Base-by-base conservation (phyloP, 2,888 invertebrate genomes). In the Argyresthia goedartella region DNA sequence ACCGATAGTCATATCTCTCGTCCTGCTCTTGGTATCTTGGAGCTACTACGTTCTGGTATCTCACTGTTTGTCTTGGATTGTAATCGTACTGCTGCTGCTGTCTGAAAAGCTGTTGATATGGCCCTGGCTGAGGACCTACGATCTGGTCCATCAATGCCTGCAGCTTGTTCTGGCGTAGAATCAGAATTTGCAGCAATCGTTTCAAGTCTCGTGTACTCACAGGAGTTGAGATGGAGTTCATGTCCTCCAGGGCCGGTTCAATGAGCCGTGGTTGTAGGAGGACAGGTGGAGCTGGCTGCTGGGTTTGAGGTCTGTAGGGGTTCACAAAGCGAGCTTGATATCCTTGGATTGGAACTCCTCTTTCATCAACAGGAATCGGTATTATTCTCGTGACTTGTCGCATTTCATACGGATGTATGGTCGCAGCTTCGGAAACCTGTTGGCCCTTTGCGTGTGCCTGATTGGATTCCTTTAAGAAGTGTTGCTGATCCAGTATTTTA, bases 121-220 rank as follows among this genome's bases (percentile, higher is more conserved):
- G 65, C 0, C 73, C 73, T 0, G 73, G 73, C 0, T 71, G 73
- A 4, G 82, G 76, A 14, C 69, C 63, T 44, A 85, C 68, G 55
- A 81, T 67, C 59, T 85, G 81, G 54, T 87, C 88, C 81, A 88
- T 89, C 14, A 89, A 69, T 44, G 81, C 77, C 69, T 90, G 90
- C 57, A 91, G 64, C 46, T 88, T 79, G 59, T 86, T 89, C 71
- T 93, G 92, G 50, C 92, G 79, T 35, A 89, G 67, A 41, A 93
- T 88, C 53, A 93, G 75, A 66, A 91, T 88, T 56, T 92, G 90
- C 7, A 93, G 76, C 43, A 93, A 73, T 49, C 90, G 84, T 64
- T 92, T 91, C 55, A 93, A 89, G 65, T 93, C 93, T 62, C 89
- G 88, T 1, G 92, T 90, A 63, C 92, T 92, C 1, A 93, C 89